Base-by-base conservation (phyloP, 2,888 invertebrate species). In the Diadegma fenestrale region DNA sequence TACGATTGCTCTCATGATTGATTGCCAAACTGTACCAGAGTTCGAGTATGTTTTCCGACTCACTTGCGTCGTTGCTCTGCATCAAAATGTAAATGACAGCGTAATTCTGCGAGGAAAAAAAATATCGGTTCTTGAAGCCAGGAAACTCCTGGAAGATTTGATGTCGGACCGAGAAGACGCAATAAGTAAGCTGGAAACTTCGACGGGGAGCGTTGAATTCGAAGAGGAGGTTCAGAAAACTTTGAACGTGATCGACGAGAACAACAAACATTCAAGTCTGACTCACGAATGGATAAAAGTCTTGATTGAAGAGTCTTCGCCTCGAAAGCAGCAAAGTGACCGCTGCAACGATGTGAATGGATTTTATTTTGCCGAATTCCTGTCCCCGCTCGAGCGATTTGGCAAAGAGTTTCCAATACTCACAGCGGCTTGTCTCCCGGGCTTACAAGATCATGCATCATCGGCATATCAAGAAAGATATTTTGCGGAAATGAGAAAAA, bases 31-130 rank as follows among this genome's bases (percentile, higher is more conserved):
- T 64, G 48, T 86, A 1, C 19, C 58, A 33, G 80, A 86, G 48
- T 87, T 87, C 63, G 64, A 81, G 64, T 19, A 43, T 6, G 45
- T 84, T 61, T 87, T 87, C 68, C 69, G 54, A 30, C 41, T 80
- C 4, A 82, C 76, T 8, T 80, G 85, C 48, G 78, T 83, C 14
- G 78, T 78, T 4, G 85, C 77, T n/a, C 72, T 85, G 2, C 84
- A 80, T 30, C 76, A 48, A 43, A 71, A 66, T 61, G 64, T n/a
- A 4, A n/a, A 80, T 14, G 71, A 80, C 54, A 69, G 19, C 19
- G 0, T 61, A n/a, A n/a, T 73, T 45, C 43, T 48, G 10, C 37
- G n/a, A 17, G 14, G 63, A 12, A 63, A 22, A 30, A 5, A 26
- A 51, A 48, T 72, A 12, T 73, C 51, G 6, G 30, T 63, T 37